Base-by-base conservation (phyloP, 2,113 vertebrate genomes). In the Centrocercus urophasianus region DNA sequence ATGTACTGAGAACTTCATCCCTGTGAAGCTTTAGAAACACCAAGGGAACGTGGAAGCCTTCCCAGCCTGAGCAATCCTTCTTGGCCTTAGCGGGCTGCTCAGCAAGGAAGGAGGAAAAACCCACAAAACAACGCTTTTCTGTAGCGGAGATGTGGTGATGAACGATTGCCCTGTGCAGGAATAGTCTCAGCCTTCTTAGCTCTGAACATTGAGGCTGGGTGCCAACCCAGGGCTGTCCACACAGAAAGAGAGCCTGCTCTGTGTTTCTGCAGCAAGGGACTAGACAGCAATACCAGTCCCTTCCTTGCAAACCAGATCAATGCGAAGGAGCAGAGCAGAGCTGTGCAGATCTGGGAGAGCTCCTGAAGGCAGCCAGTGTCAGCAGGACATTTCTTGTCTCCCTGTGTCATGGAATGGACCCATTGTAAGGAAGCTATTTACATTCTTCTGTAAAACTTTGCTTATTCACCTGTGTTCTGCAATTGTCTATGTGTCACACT, bases 71-170 rank as follows among this genome's bases (percentile, higher is more conserved):
- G 67, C 59, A 61, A 6, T 47, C 21, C 0, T 43, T 74, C 64
- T 47, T 50, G 36, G 20, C 42, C 1, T 0, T 28, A 54, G 66
- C 3, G 16, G 0, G 0, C 38, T 78, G 25, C 21, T 27, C 21
- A 43, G 6, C 34, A n/a, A n/a, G 24, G 40, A 80, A 28, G 24
- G 52, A 75, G 34, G 8, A 14, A 73, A 79, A 76, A 5, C 11
- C 59, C 50, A 28, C 11, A 71, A 79, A 36, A 4, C 56, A 59
- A 24, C 11, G 3, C 7, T 87, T 67, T 91, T 75, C 25, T 66
- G 17, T 32, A 45, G 20, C 25, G 48, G 47, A 15, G 42, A 54
- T 16, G 28, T 42, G 13, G 45, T 13, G 56, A 22, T 38, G 48
- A n/a, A 38, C 24, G 45, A 61, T 1, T 1, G n/a, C 34, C 54